Evolutionary conservation across 2,888 invertebrate genomes (phyloP), one percentile per base, ranked within the genome.

Genomic region (Lycia hirtaria): DNA sequence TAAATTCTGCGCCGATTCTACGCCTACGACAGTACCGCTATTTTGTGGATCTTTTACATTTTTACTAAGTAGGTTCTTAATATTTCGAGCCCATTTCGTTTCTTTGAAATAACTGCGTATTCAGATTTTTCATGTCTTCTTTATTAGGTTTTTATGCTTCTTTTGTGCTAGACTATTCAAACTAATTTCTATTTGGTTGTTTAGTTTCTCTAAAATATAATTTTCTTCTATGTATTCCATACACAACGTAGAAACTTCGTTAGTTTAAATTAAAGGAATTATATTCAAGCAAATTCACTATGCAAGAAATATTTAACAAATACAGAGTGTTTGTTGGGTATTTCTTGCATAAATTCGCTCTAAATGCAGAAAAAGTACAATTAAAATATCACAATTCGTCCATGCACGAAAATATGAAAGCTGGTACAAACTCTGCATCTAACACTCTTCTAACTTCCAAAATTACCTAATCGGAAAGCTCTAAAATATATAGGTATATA

Each of bases 401-500:
- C 22, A 38, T 38, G 17, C 33, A 35, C 22, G 28, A 53, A 51
- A 38, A 40, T 45, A 54, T 48, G 33, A 40, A 35, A 53, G 14
- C 24, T 40, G 40, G 30, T 30, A 14, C 38, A 9, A 38, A 30
- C 38, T 47, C 14, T 10, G 24, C 38, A n/a, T 22, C 38, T 30
- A n/a, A 5, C 38, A 40, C 30, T 53, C 44, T 30, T 20, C 32
- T 38, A 28, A n/a, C 24, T 38, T 41, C 48, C 6, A 28, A 45
- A 48, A 55, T 55, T 24, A 55, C 48, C 48, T 55, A 48, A 55
- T 55, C 41, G 48, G 5, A 51, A 51, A 26, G 24, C 40, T 44
- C 41, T 28, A n/a, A n/a, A n/a, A 37, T 40, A 33, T 14, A 44
- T 33, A 50, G 44, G 51, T 50, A 44, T 47, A 51, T 26, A 40